These are phyloP conservation scores for Macroramphosus scolopax DNA, from an alignment of 2,797 vertebrate species.

Conservation along the genomic window DNA sequence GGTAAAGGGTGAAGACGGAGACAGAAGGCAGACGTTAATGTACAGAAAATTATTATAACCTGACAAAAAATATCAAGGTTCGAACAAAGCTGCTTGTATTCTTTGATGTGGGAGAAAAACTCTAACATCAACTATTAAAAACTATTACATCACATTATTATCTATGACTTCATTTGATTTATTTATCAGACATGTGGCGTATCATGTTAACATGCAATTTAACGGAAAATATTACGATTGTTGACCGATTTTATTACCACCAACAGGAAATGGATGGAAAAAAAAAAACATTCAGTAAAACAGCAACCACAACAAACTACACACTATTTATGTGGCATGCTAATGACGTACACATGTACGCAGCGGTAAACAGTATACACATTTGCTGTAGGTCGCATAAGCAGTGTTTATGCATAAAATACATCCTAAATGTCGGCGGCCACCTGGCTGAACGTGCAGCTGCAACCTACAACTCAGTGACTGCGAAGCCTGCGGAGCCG, in stretches of 20 bases:
- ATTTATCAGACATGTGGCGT: slow-evolving; percentile 17
- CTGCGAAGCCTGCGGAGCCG: slow-evolving; percentile 43
- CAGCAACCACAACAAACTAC: neutral
- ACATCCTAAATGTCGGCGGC: slow-evolving; percentile 23
- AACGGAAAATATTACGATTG: slow-evolving; percentile 1
- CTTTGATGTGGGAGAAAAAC: too few species aligned
- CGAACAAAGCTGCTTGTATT: slow-evolving; percentile 14
- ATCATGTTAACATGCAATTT: slow-evolving; percentile 21
- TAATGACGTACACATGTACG: slow-evolving; percentile 2
- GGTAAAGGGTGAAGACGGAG: neutral
- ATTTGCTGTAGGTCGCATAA: slow-evolving; percentile 21
- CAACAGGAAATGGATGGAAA: slow-evolving; percentile 11
- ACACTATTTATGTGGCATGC: slow-evolving; percentile 1
- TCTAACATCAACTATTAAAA: too few species aligned
- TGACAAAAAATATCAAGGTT: slow-evolving; percentile 13
- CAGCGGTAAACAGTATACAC: slow-evolving; percentile 6
- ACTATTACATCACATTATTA: too few species aligned
- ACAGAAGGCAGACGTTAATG: slow-evolving; percentile 10
- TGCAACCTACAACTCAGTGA: slow-evolving; percentile 51
- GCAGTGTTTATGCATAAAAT: slow-evolving; percentile 34
- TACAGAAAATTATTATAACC: slow-evolving; percentile 8
- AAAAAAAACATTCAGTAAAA: neutral
- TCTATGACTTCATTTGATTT: too few species aligned
- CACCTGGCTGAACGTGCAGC: slow-evolving; percentile 63
- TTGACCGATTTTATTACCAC: slow-evolving; percentile 8